Conservation (phyloP, 2,888 invertebrate species). For the Pyrrhia umbra region DNA sequence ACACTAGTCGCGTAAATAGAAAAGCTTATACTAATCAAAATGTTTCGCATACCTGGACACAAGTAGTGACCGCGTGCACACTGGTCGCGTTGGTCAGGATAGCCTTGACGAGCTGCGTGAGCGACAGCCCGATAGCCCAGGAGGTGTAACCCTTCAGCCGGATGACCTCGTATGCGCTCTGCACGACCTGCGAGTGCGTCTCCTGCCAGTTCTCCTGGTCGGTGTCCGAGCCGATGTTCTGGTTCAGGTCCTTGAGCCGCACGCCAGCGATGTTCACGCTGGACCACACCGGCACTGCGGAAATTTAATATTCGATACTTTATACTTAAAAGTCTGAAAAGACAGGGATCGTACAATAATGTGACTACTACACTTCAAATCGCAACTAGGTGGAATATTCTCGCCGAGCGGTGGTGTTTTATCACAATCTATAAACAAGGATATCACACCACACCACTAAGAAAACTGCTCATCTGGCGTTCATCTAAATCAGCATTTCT, state of each 20-base stretch:
- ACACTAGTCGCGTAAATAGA: too few relatives aligned
- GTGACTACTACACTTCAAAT: too few relatives aligned
- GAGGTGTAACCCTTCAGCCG: constrained; percentile 97
- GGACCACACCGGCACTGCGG: constrained; percentile 97
- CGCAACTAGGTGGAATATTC: too few relatives aligned
- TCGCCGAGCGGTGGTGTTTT: too few relatives aligned
- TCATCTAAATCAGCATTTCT: too few relatives aligned
- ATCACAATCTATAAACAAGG: too few relatives aligned
- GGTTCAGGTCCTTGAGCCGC: constrained; percentile 94
- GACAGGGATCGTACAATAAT: too few relatives aligned
- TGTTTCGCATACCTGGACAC: constrained; percentile 91
- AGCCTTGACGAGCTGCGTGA: constrained; percentile 92
- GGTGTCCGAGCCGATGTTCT: constrained; percentile 92
- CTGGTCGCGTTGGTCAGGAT: constrained; percentile 93
- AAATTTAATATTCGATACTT: background rate
- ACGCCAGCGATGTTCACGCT: constrained; percentile 98
- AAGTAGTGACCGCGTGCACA: constrained; percentile 95
- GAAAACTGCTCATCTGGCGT: too few relatives aligned
- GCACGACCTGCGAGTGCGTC: constrained; percentile 94
- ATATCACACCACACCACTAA: too few relatives aligned
- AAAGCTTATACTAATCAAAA: background rate
- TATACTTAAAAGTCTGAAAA: too few relatives aligned
- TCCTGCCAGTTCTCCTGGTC: constrained; percentile 95
- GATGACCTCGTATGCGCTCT: constrained; percentile 97
- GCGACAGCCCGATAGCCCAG: constrained; percentile 96